A percentile compares a stretch with the other conserved stretches of the same genome.
These are phyloP conservation scores for Apamea sordens DNA, from an alignment of 2,888 invertebrate species.

Conservation along the genomic window DNA sequence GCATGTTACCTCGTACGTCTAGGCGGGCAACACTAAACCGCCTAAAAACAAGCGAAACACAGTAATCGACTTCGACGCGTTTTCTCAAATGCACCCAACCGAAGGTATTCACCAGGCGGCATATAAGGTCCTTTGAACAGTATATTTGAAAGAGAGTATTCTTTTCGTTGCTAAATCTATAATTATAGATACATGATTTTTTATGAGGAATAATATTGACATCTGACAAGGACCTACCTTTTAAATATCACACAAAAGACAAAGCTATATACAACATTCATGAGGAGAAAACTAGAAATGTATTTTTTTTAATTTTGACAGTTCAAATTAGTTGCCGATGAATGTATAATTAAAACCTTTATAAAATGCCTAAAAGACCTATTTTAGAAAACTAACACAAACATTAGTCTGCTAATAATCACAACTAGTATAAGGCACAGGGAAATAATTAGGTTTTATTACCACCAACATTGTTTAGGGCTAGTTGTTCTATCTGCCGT, in stretches of 20 bases:
- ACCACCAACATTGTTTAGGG: not conserved
- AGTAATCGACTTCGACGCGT: not conserved
- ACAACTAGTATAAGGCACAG: not conserved
- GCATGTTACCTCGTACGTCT: not conserved
- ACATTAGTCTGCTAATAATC: not conserved
- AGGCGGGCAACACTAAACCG: too few relatives aligned
- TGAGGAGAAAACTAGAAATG: not conserved
- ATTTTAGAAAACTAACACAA: not conserved
- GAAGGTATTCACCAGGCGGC: not conserved
- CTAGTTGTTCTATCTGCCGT: not conserved
- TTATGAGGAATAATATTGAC: too few relatives aligned
- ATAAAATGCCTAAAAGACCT: not conserved
- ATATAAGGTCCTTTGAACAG: not conserved
- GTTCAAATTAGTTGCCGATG: not conserved
- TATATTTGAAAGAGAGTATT: too few relatives aligned
- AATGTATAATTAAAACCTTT: not conserved
- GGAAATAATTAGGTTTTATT: not conserved
- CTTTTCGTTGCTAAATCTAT: not conserved
- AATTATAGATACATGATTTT: not conserved
- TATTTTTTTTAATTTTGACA: not conserved
- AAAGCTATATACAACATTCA: not conserved
- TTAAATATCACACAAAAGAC: too few relatives aligned
- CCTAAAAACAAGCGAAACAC: not conserved
- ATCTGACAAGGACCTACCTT: too few relatives aligned
- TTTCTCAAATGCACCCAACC: not conserved